A percentile compares a stretch with the other conserved stretches of the same genome.
These are phyloP conservation scores for Sigmodon hispidus DNA, from an alignment of 2,113 vertebrate species.

Conservation along the genomic window DNA sequence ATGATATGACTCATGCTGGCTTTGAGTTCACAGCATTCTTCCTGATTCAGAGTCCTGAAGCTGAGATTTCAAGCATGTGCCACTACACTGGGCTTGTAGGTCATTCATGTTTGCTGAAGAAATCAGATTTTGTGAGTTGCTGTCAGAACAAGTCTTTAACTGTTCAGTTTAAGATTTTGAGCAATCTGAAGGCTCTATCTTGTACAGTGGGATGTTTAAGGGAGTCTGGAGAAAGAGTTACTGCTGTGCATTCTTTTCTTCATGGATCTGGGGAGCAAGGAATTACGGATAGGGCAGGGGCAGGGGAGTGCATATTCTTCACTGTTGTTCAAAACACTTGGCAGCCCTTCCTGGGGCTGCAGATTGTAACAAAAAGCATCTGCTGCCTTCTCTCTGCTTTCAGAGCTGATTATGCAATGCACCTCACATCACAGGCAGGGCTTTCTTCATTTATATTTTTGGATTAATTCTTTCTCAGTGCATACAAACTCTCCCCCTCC, in stretches of 20 bases:
- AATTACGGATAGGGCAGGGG: background rate
- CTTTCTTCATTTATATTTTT: conserved; percentile 66
- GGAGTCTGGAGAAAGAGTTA: background rate
- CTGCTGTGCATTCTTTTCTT: background rate
- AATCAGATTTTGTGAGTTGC: background rate
- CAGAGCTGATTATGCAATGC: conserved; percentile 65
- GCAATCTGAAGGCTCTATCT: background rate
- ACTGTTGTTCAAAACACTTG: conserved; percentile 55
- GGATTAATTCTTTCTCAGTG: conserved; percentile 59
- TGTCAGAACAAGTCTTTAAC: background rate
- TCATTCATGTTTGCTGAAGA: background rate
- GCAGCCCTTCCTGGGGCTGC: conserved; percentile 48
- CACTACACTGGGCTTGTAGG: background rate
- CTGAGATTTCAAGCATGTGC: background rate
- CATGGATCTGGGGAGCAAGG: background rate
- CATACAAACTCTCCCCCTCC: background rate
- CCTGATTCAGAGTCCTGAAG: background rate
- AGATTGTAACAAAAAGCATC: conserved; percentile 72
- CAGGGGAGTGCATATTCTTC: background rate
- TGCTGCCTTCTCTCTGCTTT: conserved; percentile 73
- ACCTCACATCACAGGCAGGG: conserved; percentile 19
- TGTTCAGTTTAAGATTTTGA: conserved; percentile 13
- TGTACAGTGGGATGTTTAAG: background rate
- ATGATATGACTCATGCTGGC: background rate
- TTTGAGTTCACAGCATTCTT: background rate